A percentile compares a stretch with the other conserved stretches of the same genome.
These are phyloP conservation scores for Scomber scombrus DNA, from an alignment of 2,113 vertebrate genomes.

Conservation along the genomic window DNA sequence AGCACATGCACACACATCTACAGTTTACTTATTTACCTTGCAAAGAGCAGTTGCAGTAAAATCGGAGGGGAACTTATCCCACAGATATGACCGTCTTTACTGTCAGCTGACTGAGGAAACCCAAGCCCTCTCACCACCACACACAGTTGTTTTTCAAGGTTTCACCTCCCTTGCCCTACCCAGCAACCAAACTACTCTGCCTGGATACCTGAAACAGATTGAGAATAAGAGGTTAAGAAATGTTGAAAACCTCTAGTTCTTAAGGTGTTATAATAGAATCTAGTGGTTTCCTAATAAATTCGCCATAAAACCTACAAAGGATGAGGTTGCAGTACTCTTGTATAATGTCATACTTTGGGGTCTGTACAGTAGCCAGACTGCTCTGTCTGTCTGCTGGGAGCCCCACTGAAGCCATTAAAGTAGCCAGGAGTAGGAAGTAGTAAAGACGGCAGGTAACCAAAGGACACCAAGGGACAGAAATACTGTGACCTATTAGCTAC, in stretches of 20 bases:
- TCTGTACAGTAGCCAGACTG: conserved; percentile 16
- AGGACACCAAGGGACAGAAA: conserved; percentile 60
- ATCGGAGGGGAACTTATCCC: conserved; percentile 27
- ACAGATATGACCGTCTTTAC: conserved; percentile 51
- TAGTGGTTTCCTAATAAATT: background rate
- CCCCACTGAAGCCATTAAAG: conserved; percentile 25
- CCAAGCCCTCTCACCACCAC: conserved; percentile 30
- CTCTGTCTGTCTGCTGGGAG: background rate
- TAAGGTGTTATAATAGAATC: background rate
- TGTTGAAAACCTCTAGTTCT: background rate
- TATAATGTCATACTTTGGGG: conserved; percentile 13
- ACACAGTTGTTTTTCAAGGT: conserved; percentile 20
- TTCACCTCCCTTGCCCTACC: conserved; percentile 13
- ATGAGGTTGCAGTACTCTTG: background rate
- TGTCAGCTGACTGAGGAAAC: conserved; percentile 51
- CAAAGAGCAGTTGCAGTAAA: conserved; percentile 39
- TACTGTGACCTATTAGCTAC: conserved; percentile 48
- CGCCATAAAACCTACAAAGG: background rate
- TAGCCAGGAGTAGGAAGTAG: conserved; percentile 51
- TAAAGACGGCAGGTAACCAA: conserved; percentile 64
- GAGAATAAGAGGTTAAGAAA: background rate
- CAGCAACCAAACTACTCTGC: conserved; percentile 9
- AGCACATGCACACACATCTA: conserved; percentile 6
- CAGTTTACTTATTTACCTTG: conserved; percentile 18
- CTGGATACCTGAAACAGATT: background rate